Percentiles rank a stretch among this genome's conserved stretches.
phyloP scores from a whole-genome alignment of 2,888 invertebrate genomes.

The Brachyopa scutellaris region DNA sequence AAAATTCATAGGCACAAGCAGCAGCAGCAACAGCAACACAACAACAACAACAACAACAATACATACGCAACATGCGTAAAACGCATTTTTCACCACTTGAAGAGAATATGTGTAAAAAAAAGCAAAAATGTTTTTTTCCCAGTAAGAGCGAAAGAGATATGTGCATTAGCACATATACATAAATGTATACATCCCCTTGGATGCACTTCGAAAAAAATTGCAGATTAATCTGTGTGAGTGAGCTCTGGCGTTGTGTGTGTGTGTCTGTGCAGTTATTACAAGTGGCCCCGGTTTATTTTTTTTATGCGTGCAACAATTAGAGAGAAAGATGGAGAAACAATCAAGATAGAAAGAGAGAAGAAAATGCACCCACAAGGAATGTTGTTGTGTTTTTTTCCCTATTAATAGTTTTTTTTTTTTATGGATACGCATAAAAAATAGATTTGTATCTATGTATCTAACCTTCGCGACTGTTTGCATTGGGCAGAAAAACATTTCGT shows the following conservation, averaged over 20 bases:
- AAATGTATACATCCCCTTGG: conserved; percentile 30
- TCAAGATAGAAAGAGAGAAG: conserved; percentile 30
- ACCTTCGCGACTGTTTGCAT: conserved; percentile 71
- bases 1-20: conserved; percentile 42
- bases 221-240: conserved; percentile 51
- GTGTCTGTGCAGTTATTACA: conserved; percentile 69
- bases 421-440: conserved; percentile 53
- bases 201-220: conserved; percentile 71
- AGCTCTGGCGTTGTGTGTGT: conserved; percentile 12
- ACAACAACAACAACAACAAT: conserved; percentile 46
- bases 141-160: conserved; percentile 25
- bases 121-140: conserved; percentile 16
- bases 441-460: conserved; percentile 60
- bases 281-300: conserved; percentile 61
- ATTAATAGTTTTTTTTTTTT: conserved; percentile 35
- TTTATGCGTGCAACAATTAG: conserved; percentile 62
- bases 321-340: conserved; percentile 20
- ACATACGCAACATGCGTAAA: conserved; percentile 56
- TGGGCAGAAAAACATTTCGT: conserved; percentile 56
- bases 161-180: conserved; percentile 3
- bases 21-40: not conserved
- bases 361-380: conserved; percentile 67
- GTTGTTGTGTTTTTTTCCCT: conserved; percentile 29
- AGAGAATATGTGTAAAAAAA: conserved; percentile 21
- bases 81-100: conserved; percentile 66